Base-by-base conservation (phyloP, 2,888 invertebrate species). In the Heliconius ethilla region DNA sequence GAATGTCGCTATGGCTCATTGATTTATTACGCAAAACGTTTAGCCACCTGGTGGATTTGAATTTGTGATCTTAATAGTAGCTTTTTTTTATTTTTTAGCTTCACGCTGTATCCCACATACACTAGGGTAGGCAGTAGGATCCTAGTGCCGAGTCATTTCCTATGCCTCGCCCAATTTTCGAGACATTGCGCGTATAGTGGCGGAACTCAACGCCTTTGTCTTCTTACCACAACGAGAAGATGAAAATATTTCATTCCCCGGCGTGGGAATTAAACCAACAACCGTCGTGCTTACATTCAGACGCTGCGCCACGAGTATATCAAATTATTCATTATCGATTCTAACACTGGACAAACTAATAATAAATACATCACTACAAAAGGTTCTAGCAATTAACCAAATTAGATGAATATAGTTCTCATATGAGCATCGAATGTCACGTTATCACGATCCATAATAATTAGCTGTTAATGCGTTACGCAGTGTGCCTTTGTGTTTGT, bases 381-480 rank as follows among this genome's bases (percentile, higher is more conserved):
- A 51, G 18, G 70, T 55, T 18, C 55, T 10, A 13, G 55, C 55
- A 33, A 70, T 70, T 55, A 70, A 55, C 29, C 29, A 70, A 55
- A 72, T 72, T 37, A 59, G 72, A 72, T 13, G 55, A 33, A 59
- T 25, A 15, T 59, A 59, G 29, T 59, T 37, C 55, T 59, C 72
- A 15, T 59, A 25, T 55, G 69, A 72, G 22, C 72, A 59, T 72
- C 33, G 9, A 55, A n/a, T n/a, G 59, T 59, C 15, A 33, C 33
- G 33, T 59, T 72, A 33, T 55, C n/a, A 59, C 15, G 33, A n/a
- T 29, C 3, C 29, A 29, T 55, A 72, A 59, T 59, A 29, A 29
- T 29, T 59, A 72, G 29, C n/a, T 33, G 33, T 72, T 33, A 72
- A 15, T 33, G 55, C 33, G 4, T 72, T 37, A n/a, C n/a, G 15